These are phyloP conservation scores for Mycetomoellerius zeteki DNA, from an alignment of 1,140 invertebrate species.

Conservation along the genomic window DNA sequence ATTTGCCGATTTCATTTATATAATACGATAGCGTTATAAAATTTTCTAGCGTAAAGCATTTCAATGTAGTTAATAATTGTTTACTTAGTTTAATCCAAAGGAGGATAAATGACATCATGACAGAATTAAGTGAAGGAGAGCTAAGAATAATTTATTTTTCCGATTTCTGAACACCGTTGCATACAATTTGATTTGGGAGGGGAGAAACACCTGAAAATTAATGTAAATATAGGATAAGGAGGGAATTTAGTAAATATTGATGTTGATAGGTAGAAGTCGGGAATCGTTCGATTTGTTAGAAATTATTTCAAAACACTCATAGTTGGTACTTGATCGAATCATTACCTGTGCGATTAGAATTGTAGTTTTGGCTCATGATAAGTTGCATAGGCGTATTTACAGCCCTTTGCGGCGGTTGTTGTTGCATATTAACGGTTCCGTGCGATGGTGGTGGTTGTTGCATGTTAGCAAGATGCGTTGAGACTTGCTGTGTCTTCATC, in stretches of 20 bases:
- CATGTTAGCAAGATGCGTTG: constrained; percentile 82
- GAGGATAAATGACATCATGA: constrained; percentile 64
- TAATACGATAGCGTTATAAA: background rate
- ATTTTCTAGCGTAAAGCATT: constrained; percentile 16
- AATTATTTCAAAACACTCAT: background rate
- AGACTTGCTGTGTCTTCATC: constrained; percentile 83
- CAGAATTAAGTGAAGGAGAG: constrained; percentile 62
- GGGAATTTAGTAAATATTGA: constrained; percentile 1
- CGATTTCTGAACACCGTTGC: constrained; percentile 78
- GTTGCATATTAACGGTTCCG: constrained; percentile 77
- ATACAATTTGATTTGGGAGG: constrained; percentile 76
- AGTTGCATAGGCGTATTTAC: constrained; percentile 82
- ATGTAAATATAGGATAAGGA: constrained; percentile 43
- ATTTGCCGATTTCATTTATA: background rate
- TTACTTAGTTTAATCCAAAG: constrained; percentile 75
- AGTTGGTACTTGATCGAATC: background rate
- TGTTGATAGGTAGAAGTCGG: background rate
- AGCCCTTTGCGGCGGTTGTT: constrained; percentile 79
- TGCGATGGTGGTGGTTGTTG: constrained; percentile 82
- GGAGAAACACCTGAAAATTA: constrained; percentile 75
- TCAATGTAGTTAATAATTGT: constrained; percentile 54
- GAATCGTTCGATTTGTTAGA: background rate
- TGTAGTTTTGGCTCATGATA: constrained; percentile 85
- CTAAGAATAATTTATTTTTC: constrained; percentile 70
- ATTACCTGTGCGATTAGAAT: constrained; percentile 82